Evolutionary conservation across 2,797 vertebrate genomes (phyloP), one percentile per base, ranked within the genome.

Genomic region (Lepus oiostolus): DNA sequence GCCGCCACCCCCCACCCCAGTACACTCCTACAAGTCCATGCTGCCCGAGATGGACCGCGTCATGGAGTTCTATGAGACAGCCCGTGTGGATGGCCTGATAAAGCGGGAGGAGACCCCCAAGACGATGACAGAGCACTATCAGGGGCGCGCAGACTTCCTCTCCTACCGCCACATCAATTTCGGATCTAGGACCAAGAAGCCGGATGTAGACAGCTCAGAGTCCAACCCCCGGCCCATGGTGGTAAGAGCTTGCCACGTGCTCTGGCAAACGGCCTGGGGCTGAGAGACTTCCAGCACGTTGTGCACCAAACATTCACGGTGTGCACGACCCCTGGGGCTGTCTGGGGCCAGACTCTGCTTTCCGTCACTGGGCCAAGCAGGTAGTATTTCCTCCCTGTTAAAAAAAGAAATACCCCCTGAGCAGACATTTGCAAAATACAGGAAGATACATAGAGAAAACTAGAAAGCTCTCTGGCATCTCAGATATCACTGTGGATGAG

Each of bases 101-200:
- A 98, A 97, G 85, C 97, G 99, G 17, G 95, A 97, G 35, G 98
- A 99, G 96, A 98, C 86, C 0, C 92, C 97, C 0, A 32, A 5
- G 0, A 98, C 98, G 30, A 98, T 99, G 98, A 98, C 93, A 0
- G 99, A 99, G 97, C 97, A 94, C 90, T 99, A 99, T 0, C 8
- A 97, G 30, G 98, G 98, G 1, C 98, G 99, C 0, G 14, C 94
- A 0, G 99, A 99, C 98, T 98, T 99, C 96, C 99, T 99, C 5
- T 97, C 96, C 86, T 94, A 97, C 94, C 98, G 99, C 11, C 98
- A 98, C 0, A 65, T 93, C 0, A 11, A 94, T 30, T 99, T 99
- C 1, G 95, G 97, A 0, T 90, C 91, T 50, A 96, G 96, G 79
- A n/a, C 85, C 9, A 98, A 98, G 90, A 96, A 97, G 71, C 3